Evolutionary conservation across 2,888 invertebrate genomes (phyloP).

Genomic region (Acronicta alni): DNA sequence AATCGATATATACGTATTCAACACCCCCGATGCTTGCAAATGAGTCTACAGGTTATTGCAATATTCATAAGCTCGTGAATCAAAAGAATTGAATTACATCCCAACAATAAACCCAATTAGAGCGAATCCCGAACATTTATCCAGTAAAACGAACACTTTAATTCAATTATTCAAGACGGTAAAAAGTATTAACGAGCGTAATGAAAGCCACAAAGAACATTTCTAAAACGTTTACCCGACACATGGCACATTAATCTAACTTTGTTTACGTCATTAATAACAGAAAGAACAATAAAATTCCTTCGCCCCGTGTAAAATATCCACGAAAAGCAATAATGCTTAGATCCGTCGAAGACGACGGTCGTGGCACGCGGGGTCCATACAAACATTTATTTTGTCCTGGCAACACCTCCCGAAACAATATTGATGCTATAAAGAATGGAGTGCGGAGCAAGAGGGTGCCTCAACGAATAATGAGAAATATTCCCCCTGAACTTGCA

Average conservation of each 20-base stretch:
- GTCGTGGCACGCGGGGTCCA: conserved; percentile 65
- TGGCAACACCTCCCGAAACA: conserved; percentile 75
- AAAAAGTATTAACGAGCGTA: conserved; percentile 39
- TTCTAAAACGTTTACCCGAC: conserved; percentile 6
- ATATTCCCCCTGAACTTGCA: conserved; percentile 72
- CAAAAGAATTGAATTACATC: conserved; percentile 42
- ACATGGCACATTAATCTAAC: conserved; percentile 45
- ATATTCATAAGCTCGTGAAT: conserved; percentile 47
- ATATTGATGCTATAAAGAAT: conserved; percentile 80
- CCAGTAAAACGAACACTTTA: conserved; percentile 31
- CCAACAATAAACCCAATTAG: conserved; percentile 52
- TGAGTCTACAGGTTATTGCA: conserved; percentile 20
- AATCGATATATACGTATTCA: conserved; percentile 2
- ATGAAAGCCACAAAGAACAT: conserved; percentile 20
- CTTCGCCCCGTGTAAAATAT: conserved; percentile 69
- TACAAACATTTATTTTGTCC: conserved; percentile 79
- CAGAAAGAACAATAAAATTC: conserved; percentile 65
- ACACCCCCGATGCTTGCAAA: conserved; percentile 17
- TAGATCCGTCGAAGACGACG: conserved; percentile 54
- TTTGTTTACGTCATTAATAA: conserved; percentile 68
- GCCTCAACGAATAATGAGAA: conserved; percentile 75
- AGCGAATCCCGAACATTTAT: conserved; percentile 39
- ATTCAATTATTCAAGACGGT: conserved; percentile 45
- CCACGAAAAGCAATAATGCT: conserved; percentile 76
- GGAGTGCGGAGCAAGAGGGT: conserved; percentile 69